phyloP scores from a whole-genome alignment of 2,113 vertebrate species.

The Pampusana beccarii region DNA sequence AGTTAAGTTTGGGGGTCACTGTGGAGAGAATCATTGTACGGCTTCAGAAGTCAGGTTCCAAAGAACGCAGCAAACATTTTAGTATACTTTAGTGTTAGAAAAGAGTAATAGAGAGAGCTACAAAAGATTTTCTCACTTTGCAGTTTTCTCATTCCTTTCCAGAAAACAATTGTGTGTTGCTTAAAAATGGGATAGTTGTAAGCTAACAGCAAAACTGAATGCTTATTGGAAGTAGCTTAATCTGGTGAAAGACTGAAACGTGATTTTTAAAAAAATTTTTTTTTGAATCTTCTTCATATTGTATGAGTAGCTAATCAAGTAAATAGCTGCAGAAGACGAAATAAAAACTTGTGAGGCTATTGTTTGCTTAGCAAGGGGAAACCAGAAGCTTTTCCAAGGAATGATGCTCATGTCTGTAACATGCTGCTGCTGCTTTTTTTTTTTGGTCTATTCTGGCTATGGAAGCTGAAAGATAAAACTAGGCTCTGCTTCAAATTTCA shows the following conservation, averaged over 20 bases:
- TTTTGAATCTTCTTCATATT: not conserved
- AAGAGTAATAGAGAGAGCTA: not conserved
- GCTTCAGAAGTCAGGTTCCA: not conserved
- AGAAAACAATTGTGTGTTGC: not conserved
- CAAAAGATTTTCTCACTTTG: not conserved
- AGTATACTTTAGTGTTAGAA: not conserved
- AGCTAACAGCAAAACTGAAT: not conserved
- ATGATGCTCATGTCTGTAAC: fast-evolving
- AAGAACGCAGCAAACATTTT: not conserved
- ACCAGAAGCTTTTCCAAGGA: not conserved
- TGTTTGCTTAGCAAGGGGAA: not conserved
- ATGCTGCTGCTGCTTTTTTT: not conserved
- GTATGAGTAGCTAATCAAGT: not conserved
- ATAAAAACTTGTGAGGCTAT: not conserved
- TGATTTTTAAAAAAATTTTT: no score
- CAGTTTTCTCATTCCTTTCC: not conserved
- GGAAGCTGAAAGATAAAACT: not conserved
- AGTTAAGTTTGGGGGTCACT: not conserved
- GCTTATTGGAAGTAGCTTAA: not conserved
- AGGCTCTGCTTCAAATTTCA: not conserved
- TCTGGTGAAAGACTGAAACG: not conserved
- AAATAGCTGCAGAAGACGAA: not conserved
- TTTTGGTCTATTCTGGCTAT: not conserved
- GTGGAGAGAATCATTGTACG: not conserved
- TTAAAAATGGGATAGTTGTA: not conserved